phyloP scores from a whole-genome alignment of 2,113 vertebrate genomes.

The Zosterops lateralis region DNA sequence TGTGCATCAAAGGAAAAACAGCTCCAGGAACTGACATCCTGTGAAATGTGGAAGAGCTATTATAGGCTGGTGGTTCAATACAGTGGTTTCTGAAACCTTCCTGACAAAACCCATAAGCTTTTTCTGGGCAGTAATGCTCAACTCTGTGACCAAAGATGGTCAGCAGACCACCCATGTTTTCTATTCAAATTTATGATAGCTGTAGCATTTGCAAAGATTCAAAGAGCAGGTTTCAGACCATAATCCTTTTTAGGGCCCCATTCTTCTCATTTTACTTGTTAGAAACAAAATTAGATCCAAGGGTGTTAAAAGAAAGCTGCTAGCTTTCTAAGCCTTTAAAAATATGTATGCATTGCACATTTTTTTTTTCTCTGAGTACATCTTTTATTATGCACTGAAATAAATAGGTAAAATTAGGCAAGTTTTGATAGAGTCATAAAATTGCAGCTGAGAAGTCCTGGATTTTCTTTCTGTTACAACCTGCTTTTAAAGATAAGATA shows the following conservation, averaged over 20 bases:
- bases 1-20: conserved; percentile 64
- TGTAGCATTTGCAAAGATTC: background rate
- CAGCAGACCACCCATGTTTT: background rate
- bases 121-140: background rate
- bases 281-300: conserved; percentile 12
- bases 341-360: background rate
- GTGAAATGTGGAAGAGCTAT: conserved; percentile 66
- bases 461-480: conserved; percentile 30
- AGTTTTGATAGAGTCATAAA: conserved; percentile 1
- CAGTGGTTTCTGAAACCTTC: conserved; percentile 58
- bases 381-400: background rate
- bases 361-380: background rate
- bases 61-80: conserved; percentile 51
- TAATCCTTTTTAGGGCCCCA: background rate
- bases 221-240: background rate
- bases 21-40: conserved; percentile 61
- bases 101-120: conserved; percentile 19
- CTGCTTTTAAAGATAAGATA: conserved; percentile 30
- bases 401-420: conserved; percentile 25
- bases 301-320: background rate
- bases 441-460: conserved; percentile 3
- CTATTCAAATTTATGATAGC: background rate
- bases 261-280: background rate
- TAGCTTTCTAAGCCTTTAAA: conserved; percentile 3
- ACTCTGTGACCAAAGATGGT: background rate